phyloP scores from a whole-genome alignment of 2,888 invertebrate species.

The Heliconius cydno region DNA sequence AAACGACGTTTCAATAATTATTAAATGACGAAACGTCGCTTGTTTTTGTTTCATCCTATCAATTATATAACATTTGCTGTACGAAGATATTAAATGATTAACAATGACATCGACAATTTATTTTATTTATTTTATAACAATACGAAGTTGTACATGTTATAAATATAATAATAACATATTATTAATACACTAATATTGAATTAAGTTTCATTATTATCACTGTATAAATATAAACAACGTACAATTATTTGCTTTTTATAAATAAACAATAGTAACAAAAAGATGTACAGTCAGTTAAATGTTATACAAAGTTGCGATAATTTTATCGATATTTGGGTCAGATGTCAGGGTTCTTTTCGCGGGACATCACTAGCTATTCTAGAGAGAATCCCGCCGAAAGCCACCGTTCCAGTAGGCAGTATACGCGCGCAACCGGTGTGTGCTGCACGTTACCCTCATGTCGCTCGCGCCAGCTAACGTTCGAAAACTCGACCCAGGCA shows the following conservation, averaged over 20 bases:
- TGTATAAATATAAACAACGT: background rate
- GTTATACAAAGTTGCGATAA: conserved; percentile 37
- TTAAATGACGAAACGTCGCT: background rate
- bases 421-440: conserved; percentile 69
- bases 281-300: background rate
- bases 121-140: background rate
- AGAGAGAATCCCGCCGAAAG: conserved; percentile 62
- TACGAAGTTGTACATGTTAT: background rate
- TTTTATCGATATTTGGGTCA: conserved; percentile 58
- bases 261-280: conserved; percentile 5
- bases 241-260: background rate
- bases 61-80: background rate
- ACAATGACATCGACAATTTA: background rate
- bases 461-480: conserved; percentile 53
- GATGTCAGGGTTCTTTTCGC: conserved; percentile 48
- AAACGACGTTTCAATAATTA: background rate
- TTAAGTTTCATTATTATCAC: background rate
- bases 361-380: conserved; percentile 48
- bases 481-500: conserved; percentile 63
- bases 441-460: conserved; percentile 58
- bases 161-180: background rate
- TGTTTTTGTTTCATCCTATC: background rate
- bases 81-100: background rate
- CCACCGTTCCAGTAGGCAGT: conserved; percentile 57
- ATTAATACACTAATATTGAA: background rate